These are phyloP conservation scores for Myiozetetes cayanensis DNA, from an alignment of 2,113 vertebrate genomes.

Conservation along the genomic window DNA sequence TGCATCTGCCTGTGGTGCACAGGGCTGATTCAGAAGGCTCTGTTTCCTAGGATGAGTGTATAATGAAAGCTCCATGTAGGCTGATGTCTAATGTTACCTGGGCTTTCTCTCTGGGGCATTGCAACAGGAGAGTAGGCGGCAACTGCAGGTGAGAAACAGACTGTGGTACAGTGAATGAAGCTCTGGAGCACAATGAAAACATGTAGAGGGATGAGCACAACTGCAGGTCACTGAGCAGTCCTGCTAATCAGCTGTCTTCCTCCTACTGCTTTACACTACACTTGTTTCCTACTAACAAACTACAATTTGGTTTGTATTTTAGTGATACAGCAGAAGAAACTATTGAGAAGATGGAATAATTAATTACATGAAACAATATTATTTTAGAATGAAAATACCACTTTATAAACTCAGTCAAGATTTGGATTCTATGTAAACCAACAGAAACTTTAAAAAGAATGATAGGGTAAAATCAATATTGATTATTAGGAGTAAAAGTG, in stretches of 20 bases:
- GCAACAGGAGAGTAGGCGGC: neutral
- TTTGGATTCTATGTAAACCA: conserved; percentile 48
- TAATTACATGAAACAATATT: neutral
- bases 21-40: neutral
- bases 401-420: conserved; percentile 42
- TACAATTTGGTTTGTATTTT: neutral
- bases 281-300: neutral
- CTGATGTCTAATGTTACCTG: neutral
- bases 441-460: conserved; percentile 51
- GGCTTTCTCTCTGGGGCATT: neutral
- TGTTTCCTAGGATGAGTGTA: neutral
- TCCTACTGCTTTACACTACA: neutral
- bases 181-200: neutral
- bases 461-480: conserved; percentile 74
- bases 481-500: conserved; percentile 76
- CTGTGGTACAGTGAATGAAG: neutral
- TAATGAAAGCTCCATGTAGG: neutral
- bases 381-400: conserved; percentile 20
- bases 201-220: neutral
- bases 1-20: neutral
- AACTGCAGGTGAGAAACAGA: neutral
- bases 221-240: neutral
- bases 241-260: neutral
- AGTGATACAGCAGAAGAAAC: neutral
- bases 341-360: neutral